These are phyloP conservation scores for Cranoglanis bouderius DNA, from an alignment of 2,113 vertebrate species.

Conservation along the genomic window DNA sequence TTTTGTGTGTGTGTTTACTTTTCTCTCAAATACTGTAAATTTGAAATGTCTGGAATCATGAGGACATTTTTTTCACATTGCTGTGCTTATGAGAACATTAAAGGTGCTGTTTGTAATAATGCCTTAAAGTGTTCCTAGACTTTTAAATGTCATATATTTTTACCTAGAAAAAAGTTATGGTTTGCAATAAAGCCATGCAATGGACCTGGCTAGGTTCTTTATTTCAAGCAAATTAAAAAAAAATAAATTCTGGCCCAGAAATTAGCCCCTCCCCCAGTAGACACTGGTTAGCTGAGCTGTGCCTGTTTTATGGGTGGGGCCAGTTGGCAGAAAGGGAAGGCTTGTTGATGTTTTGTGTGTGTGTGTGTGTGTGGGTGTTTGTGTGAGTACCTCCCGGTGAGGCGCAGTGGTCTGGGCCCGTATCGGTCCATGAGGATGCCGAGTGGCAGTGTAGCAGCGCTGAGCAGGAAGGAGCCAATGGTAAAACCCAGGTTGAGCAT, in stretches of 20 bases:
- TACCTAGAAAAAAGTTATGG: not conserved
- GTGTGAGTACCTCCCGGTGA: conserved; percentile 80
- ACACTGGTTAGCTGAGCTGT: not conserved
- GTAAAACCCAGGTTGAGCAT: conserved; percentile 91
- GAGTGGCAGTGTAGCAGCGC: conserved; percentile 85
- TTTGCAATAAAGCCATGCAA: not conserved
- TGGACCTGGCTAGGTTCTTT: not conserved
- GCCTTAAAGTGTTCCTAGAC: not conserved
- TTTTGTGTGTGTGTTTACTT: not conserved
- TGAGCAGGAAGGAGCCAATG: conserved; percentile 87
- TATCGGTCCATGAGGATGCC: conserved; percentile 89
- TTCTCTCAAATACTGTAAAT: not conserved
- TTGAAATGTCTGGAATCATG: not conserved
- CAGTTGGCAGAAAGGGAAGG: not conserved
- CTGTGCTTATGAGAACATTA: not conserved
- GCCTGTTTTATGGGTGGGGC: not conserved
- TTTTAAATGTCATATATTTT: too few relatives aligned
- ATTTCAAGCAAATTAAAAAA: not conserved
- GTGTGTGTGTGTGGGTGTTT: not conserved
- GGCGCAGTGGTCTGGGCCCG: conserved; percentile 82
- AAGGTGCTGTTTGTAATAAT: not conserved
- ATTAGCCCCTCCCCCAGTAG: not conserved
- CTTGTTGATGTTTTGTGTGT: not conserved
- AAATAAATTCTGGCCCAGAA: not conserved
- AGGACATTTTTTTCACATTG: not conserved